phyloP scores from a whole-genome alignment of 2,797 vertebrate species.

The Periparus ater region DNA sequence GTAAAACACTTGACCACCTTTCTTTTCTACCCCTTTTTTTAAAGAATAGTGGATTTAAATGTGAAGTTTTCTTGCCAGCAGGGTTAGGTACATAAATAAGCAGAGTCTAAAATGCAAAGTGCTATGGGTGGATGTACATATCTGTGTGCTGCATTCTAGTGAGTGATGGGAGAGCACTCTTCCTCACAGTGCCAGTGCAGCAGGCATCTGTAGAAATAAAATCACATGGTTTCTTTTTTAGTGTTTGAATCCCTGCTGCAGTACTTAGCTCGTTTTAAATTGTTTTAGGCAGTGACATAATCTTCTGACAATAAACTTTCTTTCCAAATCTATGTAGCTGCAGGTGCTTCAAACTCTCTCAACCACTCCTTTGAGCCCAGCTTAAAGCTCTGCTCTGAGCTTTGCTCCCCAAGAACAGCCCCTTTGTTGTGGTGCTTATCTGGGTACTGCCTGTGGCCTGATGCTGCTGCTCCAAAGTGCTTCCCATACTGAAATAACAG shows the following conservation, averaged over 20 bases:
- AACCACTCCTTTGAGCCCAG: background rate
- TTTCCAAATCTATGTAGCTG: background rate
- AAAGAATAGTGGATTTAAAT: background rate
- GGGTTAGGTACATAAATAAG: background rate
- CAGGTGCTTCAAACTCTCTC: constrained; percentile 17
- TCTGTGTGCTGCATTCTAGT: background rate
- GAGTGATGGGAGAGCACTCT: background rate
- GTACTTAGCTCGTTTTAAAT: background rate
- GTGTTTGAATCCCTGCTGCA: background rate
- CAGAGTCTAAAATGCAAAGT: background rate
- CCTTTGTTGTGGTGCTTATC: background rate
- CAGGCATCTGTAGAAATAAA: background rate
- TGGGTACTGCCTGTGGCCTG: background rate
- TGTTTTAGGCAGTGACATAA: background rate
- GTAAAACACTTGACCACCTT: background rate
- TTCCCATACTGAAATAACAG: background rate
- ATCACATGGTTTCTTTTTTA: background rate
- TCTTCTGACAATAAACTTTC: background rate
- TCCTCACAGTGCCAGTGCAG: background rate
- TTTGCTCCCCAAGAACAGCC: background rate
- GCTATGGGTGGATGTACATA: accelerated
- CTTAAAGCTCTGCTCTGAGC: background rate
- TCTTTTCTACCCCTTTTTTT: background rate
- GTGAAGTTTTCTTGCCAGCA: background rate
- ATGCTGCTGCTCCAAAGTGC: background rate